Evolutionary conservation across 2,888 invertebrate species (phyloP), one percentile per base, ranked within the genome.

Genomic region (Capitulum mitella): DNA sequence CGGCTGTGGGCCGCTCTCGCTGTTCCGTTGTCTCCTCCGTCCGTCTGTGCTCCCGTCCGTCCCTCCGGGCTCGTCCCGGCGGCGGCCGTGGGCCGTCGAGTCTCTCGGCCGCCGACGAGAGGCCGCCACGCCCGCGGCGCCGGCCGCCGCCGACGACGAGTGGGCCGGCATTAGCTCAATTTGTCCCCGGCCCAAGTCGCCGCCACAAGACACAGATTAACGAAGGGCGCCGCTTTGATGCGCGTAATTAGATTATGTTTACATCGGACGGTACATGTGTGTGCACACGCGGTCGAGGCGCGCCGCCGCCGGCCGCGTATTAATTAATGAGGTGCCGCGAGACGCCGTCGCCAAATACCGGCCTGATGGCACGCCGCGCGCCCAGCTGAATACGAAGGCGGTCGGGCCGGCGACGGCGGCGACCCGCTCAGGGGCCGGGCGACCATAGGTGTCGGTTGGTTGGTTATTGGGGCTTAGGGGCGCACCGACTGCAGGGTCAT

Each of bases 121-220:
- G 8, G 10, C 10, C 64, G 29, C 34, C 34, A 3, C 19, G 64
- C 64, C 64, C 34, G 64, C 64, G 64, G 64, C 64, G 34, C 32
- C 64, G 64, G 34, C 64, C 19, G 64, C 32, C 32, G 64, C 16
- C 64, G 29, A 16, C 10, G 40, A 70, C 70, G 40, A 70, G 70
- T 70, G 70, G 40, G 34, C 40, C 70, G 26, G 26, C 70, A 70
- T 70, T 70, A 40, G 70, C 70, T 70, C 70, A 70, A 70, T 70
- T 70, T 70, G 70, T 40, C 70, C 26, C 70, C 26, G 29, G 37
- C 22, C 40, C 40, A 37, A 37, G 40, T 16, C 40, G 26, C 40
- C 70, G 70, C 70, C 40, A 70, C 70, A 70, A 70, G 70, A 40
- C 70, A 40, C 70, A 70, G 70, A 70, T 70, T 70, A 70, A 70